phyloP scores from a whole-genome alignment of 2,113 vertebrate species.

The Lontra canadensis region DNA sequence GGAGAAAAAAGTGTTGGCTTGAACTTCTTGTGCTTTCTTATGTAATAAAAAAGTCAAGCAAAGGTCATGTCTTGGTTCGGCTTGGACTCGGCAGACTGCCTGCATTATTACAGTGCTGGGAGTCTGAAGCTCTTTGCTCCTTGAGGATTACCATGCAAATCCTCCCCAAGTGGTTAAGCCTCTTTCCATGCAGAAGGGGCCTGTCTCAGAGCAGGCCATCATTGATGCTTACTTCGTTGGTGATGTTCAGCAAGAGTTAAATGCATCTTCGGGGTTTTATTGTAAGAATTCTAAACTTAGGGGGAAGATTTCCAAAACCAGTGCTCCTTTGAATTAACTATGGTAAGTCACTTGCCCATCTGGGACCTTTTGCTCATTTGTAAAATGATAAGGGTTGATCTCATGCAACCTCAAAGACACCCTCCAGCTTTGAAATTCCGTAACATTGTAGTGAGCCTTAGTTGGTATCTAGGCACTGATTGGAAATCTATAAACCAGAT shows the following conservation, averaged over 20 bases:
- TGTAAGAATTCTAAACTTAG: background rate
- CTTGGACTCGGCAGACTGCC: slow-evolving; percentile 40
- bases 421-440: background rate
- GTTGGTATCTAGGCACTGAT: background rate
- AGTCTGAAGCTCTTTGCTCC: slow-evolving; percentile 6
- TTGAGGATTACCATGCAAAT: slow-evolving; percentile 38
- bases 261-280: slow-evolving; percentile 29
- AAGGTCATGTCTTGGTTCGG: slow-evolving; percentile 65
- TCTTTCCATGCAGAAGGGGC: background rate
- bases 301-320: background rate
- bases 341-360: background rate
- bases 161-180: background rate
- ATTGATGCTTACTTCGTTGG: background rate
- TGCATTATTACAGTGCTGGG: slow-evolving; percentile 13
- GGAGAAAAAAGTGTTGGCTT: slow-evolving; percentile 56
- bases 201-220: background rate
- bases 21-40: slow-evolving; percentile 66
- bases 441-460: background rate
- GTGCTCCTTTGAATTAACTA: background rate
- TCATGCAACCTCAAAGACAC: background rate
- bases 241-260: slow-evolving; percentile 13
- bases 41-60: slow-evolving; percentile 74
- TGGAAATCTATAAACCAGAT: slow-evolving; percentile 16
- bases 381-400: background rate
- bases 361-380: background rate